These are phyloP conservation scores for Megaustenia siamemsis DNA, from an alignment of 2,888 invertebrate species.

Conservation along the genomic window DNA sequence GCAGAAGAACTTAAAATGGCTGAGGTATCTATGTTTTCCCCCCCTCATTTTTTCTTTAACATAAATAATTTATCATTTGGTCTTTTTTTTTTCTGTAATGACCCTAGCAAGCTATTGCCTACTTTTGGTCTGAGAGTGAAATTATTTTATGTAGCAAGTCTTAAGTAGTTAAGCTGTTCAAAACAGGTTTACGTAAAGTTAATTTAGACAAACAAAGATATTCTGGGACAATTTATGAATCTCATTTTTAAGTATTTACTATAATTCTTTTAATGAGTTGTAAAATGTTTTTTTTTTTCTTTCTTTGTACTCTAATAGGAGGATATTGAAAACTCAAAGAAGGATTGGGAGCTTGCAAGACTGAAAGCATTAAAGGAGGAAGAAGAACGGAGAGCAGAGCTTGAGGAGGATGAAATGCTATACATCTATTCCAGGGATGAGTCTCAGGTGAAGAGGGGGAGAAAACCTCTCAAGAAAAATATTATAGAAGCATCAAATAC, in stretches of 20 bases:
- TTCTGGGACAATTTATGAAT: no score
- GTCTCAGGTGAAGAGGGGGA: constrained; percentile 86
- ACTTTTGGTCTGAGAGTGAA: no score
- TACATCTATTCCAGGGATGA: constrained; percentile 89
- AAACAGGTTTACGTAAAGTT: not conserved
- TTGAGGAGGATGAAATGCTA: constrained; percentile 83
- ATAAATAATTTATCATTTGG: no score
- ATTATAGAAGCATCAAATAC: not conserved
- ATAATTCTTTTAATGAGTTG: not conserved
- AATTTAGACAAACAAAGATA: no score
- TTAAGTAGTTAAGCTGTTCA: not conserved
- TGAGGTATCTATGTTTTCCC: constrained; percentile 86
- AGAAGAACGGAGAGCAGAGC: constrained; percentile 78
- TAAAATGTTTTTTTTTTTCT: not conserved
- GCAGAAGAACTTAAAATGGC: constrained; percentile 93
- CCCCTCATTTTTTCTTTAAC: no score
- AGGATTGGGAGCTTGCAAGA: constrained; percentile 92
- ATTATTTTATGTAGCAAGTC: no score
- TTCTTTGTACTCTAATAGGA: constrained; percentile 80
- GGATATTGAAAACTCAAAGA: constrained; percentile 86
- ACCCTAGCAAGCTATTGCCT: no score
- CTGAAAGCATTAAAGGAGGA: constrained; percentile 81
- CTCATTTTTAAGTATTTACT: not conserved
- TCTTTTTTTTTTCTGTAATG: no score
- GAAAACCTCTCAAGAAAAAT: constrained; percentile 49